These are phyloP conservation scores for Petroica traversi DNA, from an alignment of 2,113 vertebrate species.

Conservation along the genomic window DNA sequence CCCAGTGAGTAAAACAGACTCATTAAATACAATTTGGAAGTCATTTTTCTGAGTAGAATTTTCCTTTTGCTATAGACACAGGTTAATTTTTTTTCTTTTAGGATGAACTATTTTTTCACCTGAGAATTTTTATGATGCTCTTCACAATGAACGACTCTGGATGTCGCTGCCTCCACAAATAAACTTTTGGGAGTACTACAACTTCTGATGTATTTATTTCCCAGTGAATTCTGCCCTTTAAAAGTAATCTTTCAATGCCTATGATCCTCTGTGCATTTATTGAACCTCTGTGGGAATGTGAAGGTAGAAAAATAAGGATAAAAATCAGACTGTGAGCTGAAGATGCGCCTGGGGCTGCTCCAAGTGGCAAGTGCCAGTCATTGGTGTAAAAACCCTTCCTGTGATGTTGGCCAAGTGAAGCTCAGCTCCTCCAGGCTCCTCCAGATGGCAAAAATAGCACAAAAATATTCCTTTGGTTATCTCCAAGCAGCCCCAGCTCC, in stretches of 20 bases:
- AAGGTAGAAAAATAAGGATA: background rate
- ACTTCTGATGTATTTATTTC: background rate
- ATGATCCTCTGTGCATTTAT: background rate
- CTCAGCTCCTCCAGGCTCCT: background rate
- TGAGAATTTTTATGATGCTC: background rate
- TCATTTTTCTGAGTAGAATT: too few relatives aligned
- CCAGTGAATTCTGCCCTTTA: background rate
- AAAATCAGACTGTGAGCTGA: background rate
- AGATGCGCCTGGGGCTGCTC: background rate
- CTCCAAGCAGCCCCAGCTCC: background rate
- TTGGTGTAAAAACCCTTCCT: background rate
- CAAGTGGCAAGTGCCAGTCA: background rate
- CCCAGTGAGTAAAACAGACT: background rate
- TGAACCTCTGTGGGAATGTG: background rate
- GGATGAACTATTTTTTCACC: too few relatives aligned
- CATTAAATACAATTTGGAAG: background rate
- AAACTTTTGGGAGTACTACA: too few relatives aligned
- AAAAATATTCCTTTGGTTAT: background rate
- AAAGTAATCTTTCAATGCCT: background rate
- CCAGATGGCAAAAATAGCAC: background rate
- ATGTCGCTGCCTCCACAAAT: background rate
- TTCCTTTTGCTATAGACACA: background rate
- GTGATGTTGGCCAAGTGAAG: background rate
- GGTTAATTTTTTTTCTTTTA: too few relatives aligned
- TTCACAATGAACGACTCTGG: background rate